Base-by-base conservation (phyloP, 1,140 invertebrate genomes). In the Trinorchestia longiramus region DNA sequence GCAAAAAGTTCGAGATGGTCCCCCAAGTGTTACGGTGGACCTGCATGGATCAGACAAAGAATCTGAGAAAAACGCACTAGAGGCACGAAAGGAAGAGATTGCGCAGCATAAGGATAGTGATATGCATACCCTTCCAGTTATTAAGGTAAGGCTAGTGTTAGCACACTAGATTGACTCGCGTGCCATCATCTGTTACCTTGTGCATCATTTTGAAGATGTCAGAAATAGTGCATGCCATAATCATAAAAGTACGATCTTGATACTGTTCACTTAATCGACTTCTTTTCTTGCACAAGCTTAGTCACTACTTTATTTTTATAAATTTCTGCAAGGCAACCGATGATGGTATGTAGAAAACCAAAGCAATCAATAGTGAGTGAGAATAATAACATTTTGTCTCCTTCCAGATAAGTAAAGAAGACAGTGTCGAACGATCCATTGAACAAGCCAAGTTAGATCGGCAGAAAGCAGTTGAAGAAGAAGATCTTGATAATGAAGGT, bases 331-430 rank as follows among this genome's bases (percentile, higher is more conserved):
- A 90, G 88, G n/a, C 43, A 90, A 90, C 88, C 43, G 88, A 15
- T 90, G 88, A 90, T 90, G 88, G 88, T 90, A 90, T 90, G 23
- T 42, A 36, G 15, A 90, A 90, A 90, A 42, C 28, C 0, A 90
- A 42, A 1, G 11, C 4, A 42, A 41, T 19, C 6, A 42, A 43
- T 42, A 40, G 23, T 95, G 23, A 19, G 0, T 15, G 36, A 44
- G 3, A 47, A 42, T 17, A n/a, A 95, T 77, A 87, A n/a, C 42
- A 47, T 41, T 77, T 41, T 95, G n/a, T 95, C 15, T 95, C 23
- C 3, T 88, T 95, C 41, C 95, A 96, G 96, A 97, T 97, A 43
- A 97, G 97, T 87, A 97, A 97, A 95, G 97, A 97, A 95, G 97
- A 97, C 95, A 96, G 96, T 90, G 97, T 97, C 1, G 97, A 97